Base-by-base conservation (phyloP, 2,888 invertebrate species). In the Cataglyphis rosenhaueri region DNA sequence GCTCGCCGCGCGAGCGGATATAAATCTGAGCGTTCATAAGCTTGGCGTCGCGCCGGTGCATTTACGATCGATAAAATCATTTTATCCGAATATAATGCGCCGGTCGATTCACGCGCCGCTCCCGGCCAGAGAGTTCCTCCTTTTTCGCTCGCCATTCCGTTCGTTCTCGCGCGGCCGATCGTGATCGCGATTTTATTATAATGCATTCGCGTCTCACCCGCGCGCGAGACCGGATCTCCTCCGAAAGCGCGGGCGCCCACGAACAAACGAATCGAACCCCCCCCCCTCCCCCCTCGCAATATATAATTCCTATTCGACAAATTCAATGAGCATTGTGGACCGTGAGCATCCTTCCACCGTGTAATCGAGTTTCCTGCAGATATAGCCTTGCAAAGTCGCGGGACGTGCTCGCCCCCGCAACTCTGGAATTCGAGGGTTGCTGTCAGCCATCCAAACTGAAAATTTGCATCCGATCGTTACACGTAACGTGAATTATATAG, bases 51-150 rank as follows among this genome's bases (percentile, higher is more conserved):
- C 82, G 71, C 71, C 86, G 83, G 81, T 84, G 87, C 89, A 84
- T 89, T 90, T 90, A 90, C 91, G 89, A 90, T 90, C 91, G 89
- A 90, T 89, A 90, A 90, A 89, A 90, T 89, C 89, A 87, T 90
- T 89, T 89, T 89, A 89, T 89, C 89, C 89, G 89, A 90, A 91
- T 88, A 87, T 89, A 89, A 90, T 89, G 86, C 87, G 61, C 76
- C 25, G 82, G 55, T 81, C 87, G 84, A 87, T 90, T 90, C 90
- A 83, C 89, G 87, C 87, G 75, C 83, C 75, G 81, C 81, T 75
- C 66, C 21, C 61, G 66, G 65, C 65, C 29, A 29, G 29, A 29
- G 41, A 78, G 52, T 38, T 79, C 18, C 38, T 52, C 57, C 32
- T 59, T 71, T 68, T 61, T 64, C 55, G 1, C 29, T 48, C 29